These are phyloP conservation scores for Drosophila formosana DNA, from an alignment of 2,888 invertebrate species.

Conservation along the genomic window DNA sequence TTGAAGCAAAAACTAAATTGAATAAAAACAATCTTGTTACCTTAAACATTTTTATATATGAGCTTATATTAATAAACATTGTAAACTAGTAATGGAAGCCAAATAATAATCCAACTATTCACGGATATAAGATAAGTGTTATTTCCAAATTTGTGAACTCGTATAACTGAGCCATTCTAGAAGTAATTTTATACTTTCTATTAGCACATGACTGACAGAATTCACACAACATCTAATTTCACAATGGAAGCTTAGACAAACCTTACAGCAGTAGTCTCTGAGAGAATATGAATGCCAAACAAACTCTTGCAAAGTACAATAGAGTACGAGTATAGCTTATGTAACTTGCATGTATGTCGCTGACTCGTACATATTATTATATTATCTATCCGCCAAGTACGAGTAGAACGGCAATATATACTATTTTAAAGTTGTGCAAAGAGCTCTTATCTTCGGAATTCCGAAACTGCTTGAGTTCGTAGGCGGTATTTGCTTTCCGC, in stretches of 20 bases:
- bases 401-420: not conserved
- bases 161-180: not conserved
- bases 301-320: too few relatives aligned
- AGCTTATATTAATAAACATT: too few relatives aligned
- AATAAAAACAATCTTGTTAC: too few relatives aligned
- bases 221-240: conserved; percentile 35
- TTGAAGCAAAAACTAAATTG: too few relatives aligned
- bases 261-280: too few relatives aligned
- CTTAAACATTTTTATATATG: too few relatives aligned
- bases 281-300: too few relatives aligned
- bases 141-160: not conserved
- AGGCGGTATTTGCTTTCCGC: conserved; percentile 34
- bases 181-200: not conserved
- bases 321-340: too few relatives aligned
- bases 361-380: conserved; percentile 1
- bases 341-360: not conserved
- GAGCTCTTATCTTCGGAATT: conserved; percentile 41
- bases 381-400: not conserved
- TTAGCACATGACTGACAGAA: conserved; percentile 33
- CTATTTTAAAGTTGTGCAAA: conserved; percentile 30
- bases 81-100: too few relatives aligned
- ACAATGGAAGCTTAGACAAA: not conserved
- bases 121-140: not conserved
- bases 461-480: conserved; percentile 3
- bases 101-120: too few relatives aligned